Base-by-base conservation (phyloP, 1,140 invertebrate species). In the Oncopodura yosiiana region DNA sequence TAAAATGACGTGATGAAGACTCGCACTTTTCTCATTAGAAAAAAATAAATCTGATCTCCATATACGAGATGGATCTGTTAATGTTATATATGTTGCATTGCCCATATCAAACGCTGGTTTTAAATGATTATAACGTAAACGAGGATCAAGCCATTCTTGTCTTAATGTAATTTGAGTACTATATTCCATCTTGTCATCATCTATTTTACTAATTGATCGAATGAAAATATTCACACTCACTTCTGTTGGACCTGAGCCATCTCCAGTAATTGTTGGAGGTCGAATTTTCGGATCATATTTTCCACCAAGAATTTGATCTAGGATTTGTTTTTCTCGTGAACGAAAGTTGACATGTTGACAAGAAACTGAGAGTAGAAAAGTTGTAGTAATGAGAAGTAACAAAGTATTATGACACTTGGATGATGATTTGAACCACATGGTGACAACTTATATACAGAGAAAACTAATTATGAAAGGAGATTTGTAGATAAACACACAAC, bases 41-140 rank as follows among this genome's bases (percentile, higher is more conserved):
- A 76, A 77, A 53, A 76, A 76, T 14, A 76, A 65, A 67, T 76
- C 74, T 6, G 74, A 74, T 64, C 69, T 71, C 75, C 75, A 77
- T 45, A 76, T 71, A 54, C 70, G 66, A 24, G 69, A 64, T 8
- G 58, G 67, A 59, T 68, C 71, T 36, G 61, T 69, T 45, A 70
- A 64, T 32, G 65, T 75, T 65, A 69, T 56, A 55, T 70, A 71
- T 34, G 58, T 55, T 14, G 69, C 60, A 48, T 63, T 53, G 49
- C 66, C 53, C n/a, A n/a, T n/a, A 34, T 34, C 14, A 9, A 9
- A n/a, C 30, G 30, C 6, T 34, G 8, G 8, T 34, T 9, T 9
- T 34, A 34, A n/a, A 9, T 34, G 8, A n/a, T n/a, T 34, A 34
- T 9, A 45, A 9, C 11, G 4, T 9, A 23, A 21, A 19, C 58